These are phyloP conservation scores for Heliconius eleuchia DNA, from an alignment of 1,140 invertebrate genomes.

Conservation along the genomic window DNA sequence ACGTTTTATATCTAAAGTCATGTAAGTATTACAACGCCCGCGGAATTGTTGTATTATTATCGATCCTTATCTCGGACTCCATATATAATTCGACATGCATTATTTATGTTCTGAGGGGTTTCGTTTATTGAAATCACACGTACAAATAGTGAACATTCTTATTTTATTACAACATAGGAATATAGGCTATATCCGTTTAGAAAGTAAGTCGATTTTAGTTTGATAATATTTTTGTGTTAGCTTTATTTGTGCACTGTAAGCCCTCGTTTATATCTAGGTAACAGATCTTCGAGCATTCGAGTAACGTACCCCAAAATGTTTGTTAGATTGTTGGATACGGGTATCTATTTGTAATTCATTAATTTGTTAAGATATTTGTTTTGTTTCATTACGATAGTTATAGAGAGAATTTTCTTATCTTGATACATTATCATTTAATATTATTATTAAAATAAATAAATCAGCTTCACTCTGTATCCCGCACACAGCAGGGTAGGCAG, in stretches of 20 bases:
- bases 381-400: not conserved
- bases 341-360: constrained; percentile 48
- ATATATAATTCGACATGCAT: constrained; percentile 70
- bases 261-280: constrained; percentile 45
- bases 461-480: too few relatives aligned
- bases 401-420: not conserved
- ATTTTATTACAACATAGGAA: not conserved
- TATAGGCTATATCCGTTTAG: constrained; percentile 24
- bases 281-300: constrained; percentile 46
- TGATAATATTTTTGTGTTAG: not conserved
- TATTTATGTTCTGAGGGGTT: constrained; percentile 67
- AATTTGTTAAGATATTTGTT: constrained; percentile 35
- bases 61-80: constrained; percentile 59
- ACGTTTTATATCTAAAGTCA: constrained; percentile 6
- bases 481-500: too few relatives aligned
- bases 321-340: constrained; percentile 47
- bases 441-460: not conserved
- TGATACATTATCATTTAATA: not conserved
- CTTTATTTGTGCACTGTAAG: constrained; percentile 9
- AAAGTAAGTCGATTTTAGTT: constrained; percentile 20
- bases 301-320: constrained; percentile 45
- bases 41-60: constrained; percentile 59
- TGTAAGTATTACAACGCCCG: constrained; percentile 27
- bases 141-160: constrained; percentile 47
- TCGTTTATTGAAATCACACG: constrained; percentile 68